A percentile compares a stretch with the other conserved stretches of the same genome.
phyloP scores from a whole-genome alignment of 2,113 vertebrate genomes.

The Lycaon pictus region DNA sequence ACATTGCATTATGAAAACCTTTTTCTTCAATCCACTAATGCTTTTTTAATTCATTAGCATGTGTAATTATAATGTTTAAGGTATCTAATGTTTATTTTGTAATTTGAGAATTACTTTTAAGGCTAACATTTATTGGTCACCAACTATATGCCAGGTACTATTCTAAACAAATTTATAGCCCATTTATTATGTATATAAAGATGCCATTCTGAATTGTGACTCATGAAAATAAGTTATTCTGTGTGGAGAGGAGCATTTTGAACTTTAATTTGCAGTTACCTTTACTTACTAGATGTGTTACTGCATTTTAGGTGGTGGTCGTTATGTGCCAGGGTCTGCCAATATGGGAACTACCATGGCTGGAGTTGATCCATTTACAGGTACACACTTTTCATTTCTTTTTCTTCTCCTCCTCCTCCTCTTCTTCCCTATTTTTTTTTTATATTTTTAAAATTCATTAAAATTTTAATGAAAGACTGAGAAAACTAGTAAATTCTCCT shows the following conservation, averaged over 20 bases:
- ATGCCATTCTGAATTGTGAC: background rate
- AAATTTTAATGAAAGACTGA: constrained; percentile 28
- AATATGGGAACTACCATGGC: constrained; percentile 75
- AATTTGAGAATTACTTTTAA: constrained; percentile 45
- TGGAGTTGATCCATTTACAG: constrained; percentile 93
- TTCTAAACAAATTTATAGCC: background rate
- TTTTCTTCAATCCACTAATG: background rate
- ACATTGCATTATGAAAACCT: constrained; percentile 8
- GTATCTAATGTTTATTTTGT: constrained; percentile 28
- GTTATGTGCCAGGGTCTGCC: constrained; percentile 94
- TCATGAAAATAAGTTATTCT: background rate
- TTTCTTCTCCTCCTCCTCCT: background rate
- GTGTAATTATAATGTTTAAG: constrained; percentile 32
- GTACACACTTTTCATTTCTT: constrained; percentile 80
- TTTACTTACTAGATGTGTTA: constrained; percentile 52
- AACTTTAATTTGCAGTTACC: background rate
- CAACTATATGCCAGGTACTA: background rate
- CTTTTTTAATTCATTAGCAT: constrained; percentile 35
- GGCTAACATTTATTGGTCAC: background rate
- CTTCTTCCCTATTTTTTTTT: background rate
- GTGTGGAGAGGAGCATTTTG: background rate
- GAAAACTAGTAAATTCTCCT: background rate
- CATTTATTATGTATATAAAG: background rate
- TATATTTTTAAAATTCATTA: background rate
- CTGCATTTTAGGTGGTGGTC: constrained; percentile 91